Evolutionary conservation across 1,140 invertebrate genomes (phyloP), one percentile per base, ranked within the genome.

Genomic region (Brachionus plicatilis): DNA sequence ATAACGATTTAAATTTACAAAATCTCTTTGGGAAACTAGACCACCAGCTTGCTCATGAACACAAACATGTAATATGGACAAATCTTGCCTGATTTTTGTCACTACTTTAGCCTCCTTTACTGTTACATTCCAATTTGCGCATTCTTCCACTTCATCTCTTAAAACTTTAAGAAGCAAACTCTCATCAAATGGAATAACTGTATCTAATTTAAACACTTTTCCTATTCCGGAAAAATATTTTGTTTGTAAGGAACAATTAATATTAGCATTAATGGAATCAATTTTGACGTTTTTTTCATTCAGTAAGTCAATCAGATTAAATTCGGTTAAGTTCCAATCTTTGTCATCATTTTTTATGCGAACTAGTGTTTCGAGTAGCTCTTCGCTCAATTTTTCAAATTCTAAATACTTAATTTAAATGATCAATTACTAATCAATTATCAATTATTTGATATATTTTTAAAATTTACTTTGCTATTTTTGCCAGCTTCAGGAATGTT

Each of bases 1-100:
- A 65, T 80, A 80, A 27, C 50, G 17, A 37, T 14, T 53, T 50
- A 80, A 80, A 53, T 80, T 80, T 12, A 80, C 56, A 56, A 80
- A 80, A 33, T 80, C 76, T 65, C 76, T 20, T 56, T 14, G 76
- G 11, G 68, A 72, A 17, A 72, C 68, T 24, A 72, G 8, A 72
- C 68, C 68, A n/a, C 68, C 68, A 17, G 68, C 68, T 72, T 72
- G 68, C 17, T 72, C 68, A 9, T 41, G 17, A 43, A 72, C 68
- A 72, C 68, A 72, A 47, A 72, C 33, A 43, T 72, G 68, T 45
- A 72, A 12, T 17, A 72, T 72, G 8, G 76, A 80, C 17, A 60
- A 56, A 53, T 80, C 47, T 24, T 80, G 20, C 7, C 29, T 14
- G 5, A 56, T 56, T 65, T 65, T 33, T 14, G 20, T 9, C 24